A percentile compares a stretch with the other conserved stretches of the same genome.
Conservation (phyloP, 1,140 invertebrate species). For the Drosophila santomea region DNA sequence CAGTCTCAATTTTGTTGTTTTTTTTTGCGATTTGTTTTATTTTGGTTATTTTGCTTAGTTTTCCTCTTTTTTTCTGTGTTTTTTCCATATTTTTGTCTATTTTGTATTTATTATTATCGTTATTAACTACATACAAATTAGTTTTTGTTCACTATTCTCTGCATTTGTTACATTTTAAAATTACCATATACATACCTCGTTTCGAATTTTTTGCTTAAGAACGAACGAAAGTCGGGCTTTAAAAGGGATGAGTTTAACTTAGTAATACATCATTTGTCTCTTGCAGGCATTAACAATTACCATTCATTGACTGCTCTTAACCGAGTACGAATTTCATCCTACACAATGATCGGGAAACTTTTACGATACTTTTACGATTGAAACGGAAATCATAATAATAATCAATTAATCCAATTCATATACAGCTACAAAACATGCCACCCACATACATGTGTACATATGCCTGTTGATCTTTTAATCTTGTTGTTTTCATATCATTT, state of each 20-base stretch:
- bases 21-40: constrained; percentile 44
- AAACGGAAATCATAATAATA: constrained; percentile 5
- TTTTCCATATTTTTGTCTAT: constrained; percentile 67
- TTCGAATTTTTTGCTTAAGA: constrained; percentile 68
- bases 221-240: constrained; percentile 51
- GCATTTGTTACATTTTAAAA: constrained; percentile 69
- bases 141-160: constrained; percentile 62
- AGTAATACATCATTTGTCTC: constrained; percentile 44
- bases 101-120: constrained; percentile 56
- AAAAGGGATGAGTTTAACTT: constrained; percentile 39
- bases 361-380: constrained; percentile 11
- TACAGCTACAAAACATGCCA: constrained; percentile 60
- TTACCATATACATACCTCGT: constrained; percentile 76
- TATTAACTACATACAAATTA: constrained; percentile 79
- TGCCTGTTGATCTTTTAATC: constrained; percentile 41
- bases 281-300: constrained; percentile 55
- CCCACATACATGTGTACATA: constrained; percentile 32
- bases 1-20: constrained; percentile 79
- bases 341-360: constrained; percentile 22
- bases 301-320: constrained; percentile 26
- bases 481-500: constrained; percentile 46
- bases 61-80: constrained; percentile 72
- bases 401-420: constrained; percentile 23
- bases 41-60: constrained; percentile 80
- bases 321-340: constrained; percentile 17